These are phyloP conservation scores for Cichladusa arquata DNA, from an alignment of 2,113 vertebrate genomes.

Conservation along the genomic window DNA sequence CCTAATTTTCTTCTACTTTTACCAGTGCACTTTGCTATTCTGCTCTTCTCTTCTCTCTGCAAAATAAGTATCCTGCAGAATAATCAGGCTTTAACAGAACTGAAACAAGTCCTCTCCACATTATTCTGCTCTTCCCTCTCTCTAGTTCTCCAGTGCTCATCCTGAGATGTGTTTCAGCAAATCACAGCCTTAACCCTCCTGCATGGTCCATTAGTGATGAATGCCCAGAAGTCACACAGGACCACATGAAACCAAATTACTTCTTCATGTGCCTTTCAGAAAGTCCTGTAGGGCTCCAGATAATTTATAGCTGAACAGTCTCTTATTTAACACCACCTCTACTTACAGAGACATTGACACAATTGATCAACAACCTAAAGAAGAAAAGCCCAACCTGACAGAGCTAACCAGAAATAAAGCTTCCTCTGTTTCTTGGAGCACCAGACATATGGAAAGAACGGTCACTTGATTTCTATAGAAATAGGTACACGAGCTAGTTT, in stretches of 20 bases:
- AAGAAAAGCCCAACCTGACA: constrained; percentile 53
- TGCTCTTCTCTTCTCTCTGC: background rate
- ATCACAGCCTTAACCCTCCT: constrained; percentile 27
- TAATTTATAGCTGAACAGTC: constrained; percentile 31
- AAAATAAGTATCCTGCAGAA: background rate
- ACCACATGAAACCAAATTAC: constrained; percentile 69
- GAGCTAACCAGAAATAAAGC: constrained; percentile 67
- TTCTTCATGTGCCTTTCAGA: constrained; percentile 65
- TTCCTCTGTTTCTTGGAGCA: constrained; percentile 45
- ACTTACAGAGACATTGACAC: background rate
- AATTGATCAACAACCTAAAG: constrained; percentile 21
- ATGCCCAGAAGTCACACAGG: constrained; percentile 18
- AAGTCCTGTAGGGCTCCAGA: constrained; percentile 69
- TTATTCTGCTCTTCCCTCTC: background rate
- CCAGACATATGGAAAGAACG: background rate
- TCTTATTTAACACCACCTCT: background rate
- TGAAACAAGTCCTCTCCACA: background rate
- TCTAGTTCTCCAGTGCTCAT: background rate
- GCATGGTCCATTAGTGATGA: constrained; percentile 73
- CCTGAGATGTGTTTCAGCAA: background rate
- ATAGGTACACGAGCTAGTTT: background rate
- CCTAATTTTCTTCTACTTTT: background rate
- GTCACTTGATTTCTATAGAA: background rate
- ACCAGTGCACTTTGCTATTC: background rate
- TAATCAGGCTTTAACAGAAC: background rate